Base-by-base conservation (phyloP, 2,888 invertebrate genomes). In the Hyppa rectilinea region DNA sequence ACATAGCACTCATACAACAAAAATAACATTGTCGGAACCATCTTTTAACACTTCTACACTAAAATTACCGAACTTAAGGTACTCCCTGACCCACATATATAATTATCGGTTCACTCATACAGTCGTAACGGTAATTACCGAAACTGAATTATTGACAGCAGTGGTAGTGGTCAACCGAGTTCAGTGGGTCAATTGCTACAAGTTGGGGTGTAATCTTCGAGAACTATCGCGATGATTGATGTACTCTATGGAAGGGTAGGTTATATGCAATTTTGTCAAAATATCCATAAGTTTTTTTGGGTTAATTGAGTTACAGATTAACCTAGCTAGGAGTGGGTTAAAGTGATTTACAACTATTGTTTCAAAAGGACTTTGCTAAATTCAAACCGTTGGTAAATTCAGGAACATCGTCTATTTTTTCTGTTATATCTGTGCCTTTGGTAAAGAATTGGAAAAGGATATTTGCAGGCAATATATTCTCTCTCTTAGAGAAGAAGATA, bases 41-140 rank as follows among this genome's bases (percentile, higher is more conserved):
- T 14, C 20, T 59, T 55, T 47, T 64, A n/a, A n/a, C 58, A 55
- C 29, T 34, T 55, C n/a, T 20, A 31, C 9, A 50, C 2, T 7
- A 65, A 53, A 66, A 68, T 52, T 14, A 43, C 14, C 10, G n/a
- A 17, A 49, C n/a, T 38, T 12, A 31, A 29, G 36, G 47, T 53
- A 53, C 47, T 49, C 61, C 52, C n/a, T 78, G 74, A 79, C 85
- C 82, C 20, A 76, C 71, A 74, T 71, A 55, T 67, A 72, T 71
- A 77, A 82, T 84, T 77, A 84, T 63, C 68, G 43, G n/a, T 12
- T 31, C 64, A 65, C 68, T 71, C 77, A 72, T 55, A 66, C 10
- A 75, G 26, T 55, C 31, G n/a, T 60, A 49, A 82, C 34, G 43
- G 65, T 80, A 78, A 80, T 85, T 73, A 80, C 70, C 75, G 29